Percentiles rank a stretch among this genome's conserved stretches.
These are phyloP conservation scores for Chrysochloris asiatica DNA, from an alignment of 2,113 vertebrate species.

Conservation along the genomic window DNA sequence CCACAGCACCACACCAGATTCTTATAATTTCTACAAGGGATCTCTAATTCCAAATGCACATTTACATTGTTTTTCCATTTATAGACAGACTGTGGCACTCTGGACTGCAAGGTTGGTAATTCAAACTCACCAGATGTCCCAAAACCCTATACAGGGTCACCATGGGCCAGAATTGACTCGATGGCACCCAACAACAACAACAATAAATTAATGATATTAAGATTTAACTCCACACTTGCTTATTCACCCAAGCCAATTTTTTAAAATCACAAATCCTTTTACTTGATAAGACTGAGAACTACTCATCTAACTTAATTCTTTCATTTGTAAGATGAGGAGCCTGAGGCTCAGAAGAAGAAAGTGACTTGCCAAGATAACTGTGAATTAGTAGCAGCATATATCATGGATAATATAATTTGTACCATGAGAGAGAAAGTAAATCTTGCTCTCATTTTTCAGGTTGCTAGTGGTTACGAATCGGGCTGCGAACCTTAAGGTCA, in stretches of 20 bases:
- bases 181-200: too few species aligned
- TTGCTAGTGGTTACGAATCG: too few species aligned
- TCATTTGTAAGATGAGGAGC: background rate
- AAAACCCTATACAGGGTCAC: too few species aligned
- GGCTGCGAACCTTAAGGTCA: too few species aligned
- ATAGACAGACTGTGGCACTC: too few species aligned
- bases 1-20: too few species aligned
- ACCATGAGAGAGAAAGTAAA: background rate
- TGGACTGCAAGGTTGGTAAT: too few species aligned
- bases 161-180: too few species aligned
- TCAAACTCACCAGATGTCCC: too few species aligned
- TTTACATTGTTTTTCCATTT: conserved; percentile 39
- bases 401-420: too few species aligned
- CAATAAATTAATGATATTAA: conserved; percentile 26
- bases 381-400: background rate
- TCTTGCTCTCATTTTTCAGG: conserved; percentile 39
- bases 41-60: background rate
- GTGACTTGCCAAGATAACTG: background rate
- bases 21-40: background rate
- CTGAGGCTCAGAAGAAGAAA: background rate
- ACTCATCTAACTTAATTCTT: background rate
- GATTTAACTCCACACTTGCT: background rate
- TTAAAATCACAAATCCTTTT: conserved; percentile 29
- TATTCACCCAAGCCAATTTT: background rate
- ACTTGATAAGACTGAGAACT: conserved; percentile 28